phyloP scores from a whole-genome alignment of 2,113 vertebrate species.

The Symphodus melops region DNA sequence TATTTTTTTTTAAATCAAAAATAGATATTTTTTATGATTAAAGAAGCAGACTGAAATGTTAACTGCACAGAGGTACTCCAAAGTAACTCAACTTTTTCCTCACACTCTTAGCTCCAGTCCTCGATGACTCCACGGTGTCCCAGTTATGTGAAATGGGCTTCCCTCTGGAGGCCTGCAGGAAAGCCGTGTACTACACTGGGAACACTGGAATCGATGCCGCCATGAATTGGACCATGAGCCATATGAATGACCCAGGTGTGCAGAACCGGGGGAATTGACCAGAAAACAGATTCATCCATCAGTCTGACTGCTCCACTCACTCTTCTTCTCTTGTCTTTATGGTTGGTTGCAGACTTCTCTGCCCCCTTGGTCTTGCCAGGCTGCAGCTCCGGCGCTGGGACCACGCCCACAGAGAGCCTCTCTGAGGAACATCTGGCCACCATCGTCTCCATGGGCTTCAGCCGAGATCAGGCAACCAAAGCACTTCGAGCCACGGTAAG shows the following conservation, averaged over 20 bases:
- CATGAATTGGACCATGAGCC: slow-evolving; percentile 99
- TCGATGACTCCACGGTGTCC: slow-evolving; percentile 95
- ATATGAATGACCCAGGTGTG: slow-evolving; percentile 98
- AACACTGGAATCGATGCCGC: slow-evolving; percentile 96
- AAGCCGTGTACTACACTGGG: slow-evolving; percentile 97
- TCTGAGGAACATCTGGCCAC: slow-evolving; percentile 96
- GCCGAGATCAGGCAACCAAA: slow-evolving; percentile 95
- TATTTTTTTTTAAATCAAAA: too few species aligned
- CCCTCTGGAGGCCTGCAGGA: slow-evolving; percentile 95
- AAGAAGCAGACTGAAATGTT: neutral
- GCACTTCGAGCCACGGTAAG: slow-evolving; percentile 95
- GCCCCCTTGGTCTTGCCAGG: slow-evolving; percentile 93
- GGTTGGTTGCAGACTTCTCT: slow-evolving; percentile 89
- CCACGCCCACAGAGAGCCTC: slow-evolving; percentile 88
- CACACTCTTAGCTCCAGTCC: slow-evolving; percentile 88
- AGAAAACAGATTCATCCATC: neutral
- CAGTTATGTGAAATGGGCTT: slow-evolving; percentile 99
- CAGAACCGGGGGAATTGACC: slow-evolving; percentile 1
- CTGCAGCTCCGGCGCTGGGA: slow-evolving; percentile 86
- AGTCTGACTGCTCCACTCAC: neutral
- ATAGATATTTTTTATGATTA: neutral
- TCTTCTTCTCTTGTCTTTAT: slow-evolving; percentile 38
- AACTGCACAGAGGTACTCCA: neutral
- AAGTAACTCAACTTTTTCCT: slow-evolving; percentile 43
- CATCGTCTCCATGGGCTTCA: slow-evolving; percentile 99